Conservation (phyloP, 92 coral and sea anemone genomes). For the Pocillopora grandis region DNA sequence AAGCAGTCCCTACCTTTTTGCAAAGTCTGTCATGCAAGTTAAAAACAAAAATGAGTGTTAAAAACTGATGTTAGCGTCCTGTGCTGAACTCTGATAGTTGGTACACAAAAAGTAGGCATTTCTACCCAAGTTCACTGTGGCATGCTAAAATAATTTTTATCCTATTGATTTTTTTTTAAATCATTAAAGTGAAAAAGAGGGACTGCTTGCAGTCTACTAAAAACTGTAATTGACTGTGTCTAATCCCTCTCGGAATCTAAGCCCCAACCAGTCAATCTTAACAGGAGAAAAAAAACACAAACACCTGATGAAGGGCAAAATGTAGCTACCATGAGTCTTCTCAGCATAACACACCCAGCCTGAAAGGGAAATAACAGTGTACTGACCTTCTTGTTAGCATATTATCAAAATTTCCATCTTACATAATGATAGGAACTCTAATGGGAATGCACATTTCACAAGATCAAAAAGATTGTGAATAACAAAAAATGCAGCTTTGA, state of each 20-base stretch:
- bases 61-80: no score
- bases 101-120: no score
- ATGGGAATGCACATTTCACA: not conserved
- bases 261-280: not conserved
- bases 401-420: not conserved
- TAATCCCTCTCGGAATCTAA: not conserved
- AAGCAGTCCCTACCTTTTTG: no score
- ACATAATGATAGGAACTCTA: not conserved
- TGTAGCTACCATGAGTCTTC: slow-evolving; percentile 95
- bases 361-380: slow-evolving; percentile 7
- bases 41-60: no score
- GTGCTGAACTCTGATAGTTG: no score
- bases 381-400: not conserved
- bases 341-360: slow-evolving; percentile 99
- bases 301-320: slow-evolving; percentile 92
- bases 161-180: no score
- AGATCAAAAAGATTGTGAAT: no score
- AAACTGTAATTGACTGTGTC: not conserved
- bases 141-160: no score
- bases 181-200: no score
- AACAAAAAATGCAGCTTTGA: not conserved
- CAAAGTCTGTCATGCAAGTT: no score
- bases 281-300: not conserved
- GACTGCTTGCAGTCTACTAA: no score
- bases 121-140: no score